Evolutionary conservation across 2,888 invertebrate species (phyloP).

Genomic region (Branchellion lobata): DNA sequence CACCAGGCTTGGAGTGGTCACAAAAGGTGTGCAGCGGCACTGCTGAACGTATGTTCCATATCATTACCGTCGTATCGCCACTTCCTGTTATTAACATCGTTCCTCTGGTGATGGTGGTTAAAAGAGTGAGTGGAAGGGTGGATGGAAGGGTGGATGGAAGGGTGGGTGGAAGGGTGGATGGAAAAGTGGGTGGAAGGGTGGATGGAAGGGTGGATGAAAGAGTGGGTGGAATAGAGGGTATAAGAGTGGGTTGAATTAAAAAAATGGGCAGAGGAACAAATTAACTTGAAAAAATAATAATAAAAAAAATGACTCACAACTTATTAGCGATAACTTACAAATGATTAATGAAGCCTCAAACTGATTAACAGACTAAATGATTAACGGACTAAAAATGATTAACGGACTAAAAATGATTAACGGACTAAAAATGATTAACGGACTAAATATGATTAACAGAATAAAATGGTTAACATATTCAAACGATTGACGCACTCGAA

Average conservation of each 20-base stretch:
- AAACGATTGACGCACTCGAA: no score
- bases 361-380: background rate
- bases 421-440: no score
- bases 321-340: no score
- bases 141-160: background rate
- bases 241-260: no score
- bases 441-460: no score
- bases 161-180: background rate
- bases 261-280: no score
- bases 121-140: background rate
- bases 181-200: background rate
- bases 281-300: no score
- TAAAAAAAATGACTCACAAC: no score
- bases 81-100: conserved; percentile 60
- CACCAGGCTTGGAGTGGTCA: conserved; percentile 55
- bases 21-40: conserved; percentile 62
- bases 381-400: background rate
- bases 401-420: background rate
- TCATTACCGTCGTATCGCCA: conserved; percentile 62
- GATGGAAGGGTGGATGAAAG: no score
- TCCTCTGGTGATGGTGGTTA: conserved; percentile 54
- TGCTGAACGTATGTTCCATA: conserved; percentile 62
- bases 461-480: no score
- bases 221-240: no score
- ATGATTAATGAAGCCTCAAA: background rate